Percentiles rank a stretch among this genome's conserved stretches.
These are phyloP conservation scores for Xylocopa sonorina DNA, from an alignment of 1,140 invertebrate genomes.

Conservation along the genomic window DNA sequence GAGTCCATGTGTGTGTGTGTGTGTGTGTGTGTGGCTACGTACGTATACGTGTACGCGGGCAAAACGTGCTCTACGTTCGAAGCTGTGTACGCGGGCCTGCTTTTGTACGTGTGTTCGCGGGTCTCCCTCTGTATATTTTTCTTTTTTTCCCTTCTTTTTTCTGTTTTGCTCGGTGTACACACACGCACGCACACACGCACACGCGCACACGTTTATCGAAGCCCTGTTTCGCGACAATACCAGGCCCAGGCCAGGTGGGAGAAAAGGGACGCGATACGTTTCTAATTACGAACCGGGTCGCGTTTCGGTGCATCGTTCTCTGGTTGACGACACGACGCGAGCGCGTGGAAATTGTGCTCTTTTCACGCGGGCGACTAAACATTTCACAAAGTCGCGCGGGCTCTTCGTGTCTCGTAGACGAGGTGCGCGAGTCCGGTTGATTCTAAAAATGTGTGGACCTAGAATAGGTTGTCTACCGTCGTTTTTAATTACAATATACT, in stretches of 20 bases:
- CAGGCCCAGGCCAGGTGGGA: not conserved
- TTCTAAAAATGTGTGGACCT: too few relatives aligned
- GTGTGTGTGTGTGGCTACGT: too few relatives aligned
- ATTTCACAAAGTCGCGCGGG: too few relatives aligned
- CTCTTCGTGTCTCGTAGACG: too few relatives aligned
- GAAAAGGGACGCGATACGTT: constrained; percentile 5
- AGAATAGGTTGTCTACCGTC: too few relatives aligned
- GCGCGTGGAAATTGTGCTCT: not conserved
- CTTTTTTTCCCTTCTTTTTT: not conserved
- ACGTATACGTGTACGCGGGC: not conserved
- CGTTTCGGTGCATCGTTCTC: constrained; percentile 3
- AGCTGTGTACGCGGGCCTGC: not conserved
- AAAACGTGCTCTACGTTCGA: not conserved
- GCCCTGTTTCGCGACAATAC: constrained; percentile 9
- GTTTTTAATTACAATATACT: not conserved
- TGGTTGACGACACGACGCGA: not conserved
- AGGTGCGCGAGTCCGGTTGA: too few relatives aligned
- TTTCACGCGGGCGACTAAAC: too few relatives aligned
- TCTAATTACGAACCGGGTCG: constrained; percentile 12
- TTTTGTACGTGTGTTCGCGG: not conserved
- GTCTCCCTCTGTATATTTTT: not conserved
- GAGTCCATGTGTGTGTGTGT: not conserved
- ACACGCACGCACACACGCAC: too few relatives aligned
- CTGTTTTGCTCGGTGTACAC: not conserved
- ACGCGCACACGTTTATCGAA: constrained; percentile 19